Evolutionary conservation across 92 coral and sea anemone genomes (phyloP).

Genomic region (Actinernus sp.): DNA sequence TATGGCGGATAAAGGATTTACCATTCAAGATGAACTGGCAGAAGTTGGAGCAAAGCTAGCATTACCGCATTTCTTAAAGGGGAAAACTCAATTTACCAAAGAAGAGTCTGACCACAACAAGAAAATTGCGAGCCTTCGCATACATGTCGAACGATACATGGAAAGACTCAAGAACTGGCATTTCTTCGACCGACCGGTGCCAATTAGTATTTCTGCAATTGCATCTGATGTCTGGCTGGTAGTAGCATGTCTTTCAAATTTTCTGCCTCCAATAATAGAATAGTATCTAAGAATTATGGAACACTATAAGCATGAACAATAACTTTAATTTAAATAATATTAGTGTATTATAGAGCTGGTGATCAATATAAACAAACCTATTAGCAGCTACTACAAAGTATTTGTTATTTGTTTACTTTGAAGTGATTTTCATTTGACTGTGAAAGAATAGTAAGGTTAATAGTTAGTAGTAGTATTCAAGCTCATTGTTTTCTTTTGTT

Average conservation of each 20-base stretch:
- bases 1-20: no score
- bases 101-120: slow-evolving; percentile 63
- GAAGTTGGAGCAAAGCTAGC: slow-evolving; percentile 28
- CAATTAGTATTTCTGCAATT: slow-evolving; percentile 23
- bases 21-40: no score
- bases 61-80: no score
- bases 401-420: no score
- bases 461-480: no score
- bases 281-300: no score
- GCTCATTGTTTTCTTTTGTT: no score
- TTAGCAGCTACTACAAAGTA: no score
- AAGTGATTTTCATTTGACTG: no score
- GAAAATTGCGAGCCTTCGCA: slow-evolving; percentile 59
- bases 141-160: slow-evolving; percentile 66
- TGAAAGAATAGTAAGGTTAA: no score
- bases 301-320: not conserved
- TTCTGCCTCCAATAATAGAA: slow-evolving; percentile 46
- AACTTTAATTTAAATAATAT: not conserved
- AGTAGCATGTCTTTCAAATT: slow-evolving; percentile 59
- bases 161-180: slow-evolving; percentile 70
- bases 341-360: not conserved
- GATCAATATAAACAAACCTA: no score
- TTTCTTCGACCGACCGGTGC: slow-evolving; percentile 48
- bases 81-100: no score
- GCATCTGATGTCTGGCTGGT: slow-evolving; percentile 68